A percentile compares a stretch with the other conserved stretches of the same genome.
Conservation (phyloP, 2,888 invertebrate genomes). For the Gisinianus flammeolus region DNA sequence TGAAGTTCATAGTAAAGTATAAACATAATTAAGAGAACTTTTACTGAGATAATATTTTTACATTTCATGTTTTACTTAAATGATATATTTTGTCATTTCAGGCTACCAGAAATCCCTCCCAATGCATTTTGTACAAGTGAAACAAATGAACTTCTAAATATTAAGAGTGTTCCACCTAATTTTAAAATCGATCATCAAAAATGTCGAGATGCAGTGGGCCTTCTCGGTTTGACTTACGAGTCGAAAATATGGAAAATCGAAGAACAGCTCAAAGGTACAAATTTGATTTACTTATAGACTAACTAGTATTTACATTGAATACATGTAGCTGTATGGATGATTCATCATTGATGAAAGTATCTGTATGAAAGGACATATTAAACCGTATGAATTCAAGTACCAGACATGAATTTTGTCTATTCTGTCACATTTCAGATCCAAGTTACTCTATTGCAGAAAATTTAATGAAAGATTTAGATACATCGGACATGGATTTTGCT, state of each 20-base stretch:
- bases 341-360: too few species aligned
- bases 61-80: too few species aligned
- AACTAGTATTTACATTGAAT: background rate
- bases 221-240: slow-evolving; percentile 5
- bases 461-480: slow-evolving; percentile 19
- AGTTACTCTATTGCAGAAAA: slow-evolving; percentile 1
- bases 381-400: too few species aligned
- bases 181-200: slow-evolving; percentile 19
- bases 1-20: too few species aligned
- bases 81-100: background rate
- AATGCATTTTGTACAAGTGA: background rate
- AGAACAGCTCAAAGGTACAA: slow-evolving; percentile 10
- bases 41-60: too few species aligned
- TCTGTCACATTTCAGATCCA: too few species aligned
- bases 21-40: too few species aligned
- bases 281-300: background rate
- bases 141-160: slow-evolving; percentile 25
- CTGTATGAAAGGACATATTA: too few species aligned
- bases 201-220: slow-evolving; percentile 17
- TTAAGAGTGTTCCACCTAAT: background rate
- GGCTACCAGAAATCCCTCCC: slow-evolving; percentile 28
- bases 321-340: background rate
- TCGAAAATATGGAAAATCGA: slow-evolving; percentile 11
- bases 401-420: too few species aligned
- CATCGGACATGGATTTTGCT: slow-evolving; percentile 64